Evolutionary conservation across 2,797 vertebrate genomes (phyloP).

Genomic region (Hypotaenidia philippensis): DNA sequence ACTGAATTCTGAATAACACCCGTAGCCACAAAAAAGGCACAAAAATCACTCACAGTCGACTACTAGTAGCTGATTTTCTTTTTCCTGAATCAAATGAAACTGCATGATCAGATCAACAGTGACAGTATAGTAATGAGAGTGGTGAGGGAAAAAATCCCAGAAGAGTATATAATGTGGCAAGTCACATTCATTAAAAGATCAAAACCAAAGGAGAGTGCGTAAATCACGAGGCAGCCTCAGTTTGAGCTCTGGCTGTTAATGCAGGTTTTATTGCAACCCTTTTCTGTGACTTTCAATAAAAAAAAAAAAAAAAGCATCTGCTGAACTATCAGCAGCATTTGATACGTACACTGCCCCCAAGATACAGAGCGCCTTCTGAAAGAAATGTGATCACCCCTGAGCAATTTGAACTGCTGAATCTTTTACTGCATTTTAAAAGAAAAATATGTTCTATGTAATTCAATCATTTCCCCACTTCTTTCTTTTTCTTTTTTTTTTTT

Average conservation of each 20-base stretch:
- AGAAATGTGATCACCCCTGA: slow-evolving; percentile 47
- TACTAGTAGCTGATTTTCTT: not conserved
- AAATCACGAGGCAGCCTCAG: slow-evolving; percentile 43
- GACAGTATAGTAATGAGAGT: not conserved
- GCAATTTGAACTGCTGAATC: slow-evolving; percentile 25
- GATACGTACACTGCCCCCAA: not conserved
- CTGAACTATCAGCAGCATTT: slow-evolving; percentile 60
- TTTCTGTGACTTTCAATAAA: slow-evolving; percentile 38
- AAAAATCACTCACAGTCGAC: not conserved
- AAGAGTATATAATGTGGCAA: not conserved
- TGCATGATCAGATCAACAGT: not conserved
- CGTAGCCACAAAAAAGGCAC: not conserved
- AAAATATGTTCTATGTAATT: slow-evolving; percentile 59
- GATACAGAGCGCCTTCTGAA: slow-evolving; percentile 18
- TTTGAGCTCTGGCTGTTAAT: slow-evolving; percentile 46
- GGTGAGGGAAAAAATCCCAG: slow-evolving; percentile 26
- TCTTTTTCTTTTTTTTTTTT: not conserved
- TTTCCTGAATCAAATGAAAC: not conserved
- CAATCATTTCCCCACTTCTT: slow-evolving; percentile 21
- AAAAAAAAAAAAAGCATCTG: slow-evolving; percentile 56
- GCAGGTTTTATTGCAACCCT: slow-evolving; percentile 55
- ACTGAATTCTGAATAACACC: not conserved
- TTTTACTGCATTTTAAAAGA: slow-evolving; percentile 49
- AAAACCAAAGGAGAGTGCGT: slow-evolving; percentile 51
- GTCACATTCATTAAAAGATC: slow-evolving; percentile 55